Conservation (phyloP, 2,888 invertebrate genomes). For the Torymus tubicola region DNA sequence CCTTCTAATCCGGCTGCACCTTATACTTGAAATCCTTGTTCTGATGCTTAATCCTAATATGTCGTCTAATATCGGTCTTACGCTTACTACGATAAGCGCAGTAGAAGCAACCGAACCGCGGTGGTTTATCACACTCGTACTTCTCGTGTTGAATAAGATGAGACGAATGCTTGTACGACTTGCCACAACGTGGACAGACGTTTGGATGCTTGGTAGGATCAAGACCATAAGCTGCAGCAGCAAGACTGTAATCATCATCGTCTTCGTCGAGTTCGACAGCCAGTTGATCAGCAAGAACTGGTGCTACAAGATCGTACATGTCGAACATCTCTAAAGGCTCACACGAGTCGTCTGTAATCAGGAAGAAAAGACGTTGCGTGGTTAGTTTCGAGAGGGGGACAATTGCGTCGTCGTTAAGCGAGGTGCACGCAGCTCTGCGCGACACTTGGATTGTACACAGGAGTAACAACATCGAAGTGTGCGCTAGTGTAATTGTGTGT, state of each 20-base stretch:
- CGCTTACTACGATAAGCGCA: constrained; percentile 64
- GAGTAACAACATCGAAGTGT: too few species aligned
- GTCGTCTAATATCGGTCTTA: constrained; percentile 48
- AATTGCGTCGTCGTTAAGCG: too few species aligned
- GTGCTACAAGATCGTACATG: constrained; percentile 46
- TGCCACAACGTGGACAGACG: constrained; percentile 52
- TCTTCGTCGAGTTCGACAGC: constrained; percentile 39
- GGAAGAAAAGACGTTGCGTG: neutral
- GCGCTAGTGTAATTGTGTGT: too few species aligned
- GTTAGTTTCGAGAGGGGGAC: too few species aligned
- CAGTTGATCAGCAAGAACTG: constrained; percentile 25
- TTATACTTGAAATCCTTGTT: constrained; percentile 49
- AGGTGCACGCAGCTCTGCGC: too few species aligned
- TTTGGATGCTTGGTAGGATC: constrained; percentile 41
- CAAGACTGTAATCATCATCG: constrained; percentile 4
- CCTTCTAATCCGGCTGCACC: constrained; percentile 36
- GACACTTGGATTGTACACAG: too few species aligned
- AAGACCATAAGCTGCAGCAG: neutral
- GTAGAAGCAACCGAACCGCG: constrained; percentile 72
- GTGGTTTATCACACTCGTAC: constrained; percentile 71
- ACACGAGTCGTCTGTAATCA: constrained; percentile 34
- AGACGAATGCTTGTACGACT: constrained; percentile 57
- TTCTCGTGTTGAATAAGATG: constrained; percentile 68
- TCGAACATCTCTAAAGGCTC: constrained; percentile 43
- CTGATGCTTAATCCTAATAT: constrained; percentile 45